These are phyloP conservation scores for Ochlodes sylvanus DNA, from an alignment of 2,888 invertebrate genomes.

Conservation along the genomic window DNA sequence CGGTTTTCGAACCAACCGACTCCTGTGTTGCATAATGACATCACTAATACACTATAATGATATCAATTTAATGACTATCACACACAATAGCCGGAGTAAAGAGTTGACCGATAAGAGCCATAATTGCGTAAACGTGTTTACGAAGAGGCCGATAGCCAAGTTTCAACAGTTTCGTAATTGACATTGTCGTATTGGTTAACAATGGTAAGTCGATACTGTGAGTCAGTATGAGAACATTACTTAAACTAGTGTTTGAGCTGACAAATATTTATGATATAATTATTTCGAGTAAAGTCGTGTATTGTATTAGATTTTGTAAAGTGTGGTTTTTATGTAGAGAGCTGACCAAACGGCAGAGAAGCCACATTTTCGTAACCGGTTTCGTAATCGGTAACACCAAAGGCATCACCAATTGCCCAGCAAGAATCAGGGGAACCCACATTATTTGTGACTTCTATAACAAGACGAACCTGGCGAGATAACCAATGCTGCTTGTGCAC, in stretches of 20 bases:
- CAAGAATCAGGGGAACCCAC: too few species aligned
- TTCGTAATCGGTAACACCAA: too few species aligned
- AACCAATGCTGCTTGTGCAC: too few species aligned
- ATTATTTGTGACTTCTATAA: too few species aligned
- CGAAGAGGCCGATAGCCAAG: conserved; percentile 25
- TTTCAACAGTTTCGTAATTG: conserved; percentile 32
- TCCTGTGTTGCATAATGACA: conserved; percentile 16
- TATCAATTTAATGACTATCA: conserved; percentile 5
- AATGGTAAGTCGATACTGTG: conserved; percentile 31
- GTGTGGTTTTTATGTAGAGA: too few species aligned
- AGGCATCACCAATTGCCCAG: too few species aligned
- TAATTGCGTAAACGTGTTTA: conserved; percentile 23
- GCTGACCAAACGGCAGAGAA: too few species aligned
- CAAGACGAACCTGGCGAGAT: too few species aligned
- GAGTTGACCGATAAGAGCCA: conserved; percentile 24
- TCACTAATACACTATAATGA: conserved; percentile 14
- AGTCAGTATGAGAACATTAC: conserved; percentile 25
- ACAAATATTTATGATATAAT: conserved; percentile 5
- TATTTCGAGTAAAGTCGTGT: too few species aligned
- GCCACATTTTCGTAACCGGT: too few species aligned
- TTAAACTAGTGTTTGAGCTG: conserved; percentile 9
- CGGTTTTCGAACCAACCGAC: background rate
- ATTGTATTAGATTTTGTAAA: too few species aligned
- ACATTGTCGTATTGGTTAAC: conserved; percentile 32
- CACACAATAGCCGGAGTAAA: background rate